Percentiles rank a stretch among this genome's conserved stretches.
These are phyloP conservation scores for Penaeus indicus DNA, from an alignment of 1,140 invertebrate genomes.

Conservation along the genomic window DNA sequence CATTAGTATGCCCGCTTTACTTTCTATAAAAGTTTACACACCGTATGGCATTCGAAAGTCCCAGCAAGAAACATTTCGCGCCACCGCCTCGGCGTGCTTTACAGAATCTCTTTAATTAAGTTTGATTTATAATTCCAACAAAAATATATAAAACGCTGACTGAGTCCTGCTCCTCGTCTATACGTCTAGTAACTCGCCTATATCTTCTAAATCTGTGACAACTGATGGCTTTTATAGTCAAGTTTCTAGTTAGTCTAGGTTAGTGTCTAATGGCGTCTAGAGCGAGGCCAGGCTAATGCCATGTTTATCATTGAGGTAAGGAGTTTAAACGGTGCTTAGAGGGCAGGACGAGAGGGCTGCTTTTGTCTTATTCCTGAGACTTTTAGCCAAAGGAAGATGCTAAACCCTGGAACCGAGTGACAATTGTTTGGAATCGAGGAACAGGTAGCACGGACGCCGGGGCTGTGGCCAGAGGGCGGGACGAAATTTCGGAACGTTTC, in stretches of 20 bases:
- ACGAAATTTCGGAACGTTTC: no score
- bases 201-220: constrained; percentile 52
- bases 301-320: not conserved
- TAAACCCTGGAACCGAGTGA: constrained; percentile 29
- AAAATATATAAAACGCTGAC: constrained; percentile 2
- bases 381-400: constrained; percentile 1
- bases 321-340: not conserved
- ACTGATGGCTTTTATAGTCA: constrained; percentile 57
- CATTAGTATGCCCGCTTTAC: no score
- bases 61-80: constrained; percentile 5
- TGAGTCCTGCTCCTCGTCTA: constrained; percentile 6
- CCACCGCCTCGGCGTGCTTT: not conserved
- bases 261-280: constrained; percentile 7
- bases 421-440: constrained; percentile 57
- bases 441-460: constrained; percentile 49
- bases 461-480: constrained; percentile 22
- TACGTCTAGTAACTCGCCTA: constrained; percentile 43
- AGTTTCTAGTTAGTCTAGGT: constrained; percentile 9
- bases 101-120: constrained; percentile 60
- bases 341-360: not conserved
- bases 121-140: constrained; percentile 49
- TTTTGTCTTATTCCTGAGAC: not conserved
- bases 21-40: no score
- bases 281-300: no score
- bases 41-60: not conserved